Conservation (phyloP, 2,888 invertebrate genomes). For the Pachycephus smyrnensis region DNA sequence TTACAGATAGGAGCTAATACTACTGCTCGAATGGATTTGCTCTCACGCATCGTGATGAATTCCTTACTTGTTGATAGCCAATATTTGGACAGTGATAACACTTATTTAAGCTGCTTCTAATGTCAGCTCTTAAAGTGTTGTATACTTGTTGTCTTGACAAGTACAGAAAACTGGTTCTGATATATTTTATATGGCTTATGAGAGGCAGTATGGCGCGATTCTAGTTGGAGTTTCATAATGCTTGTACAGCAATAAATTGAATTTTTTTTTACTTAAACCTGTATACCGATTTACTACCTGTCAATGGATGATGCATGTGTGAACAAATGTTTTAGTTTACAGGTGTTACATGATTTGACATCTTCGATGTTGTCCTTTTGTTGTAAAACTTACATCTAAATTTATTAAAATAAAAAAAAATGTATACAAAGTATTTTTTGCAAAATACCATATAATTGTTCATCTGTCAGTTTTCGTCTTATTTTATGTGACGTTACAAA, state of each 20-base stretch:
- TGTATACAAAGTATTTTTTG: conserved; percentile 7
- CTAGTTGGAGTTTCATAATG: conserved; percentile 17
- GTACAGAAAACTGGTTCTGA: background rate
- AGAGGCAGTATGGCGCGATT: background rate
- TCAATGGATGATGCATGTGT: conserved; percentile 16
- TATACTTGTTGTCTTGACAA: background rate
- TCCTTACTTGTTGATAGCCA: background rate
- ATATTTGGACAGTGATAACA: background rate
- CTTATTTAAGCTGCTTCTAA: background rate
- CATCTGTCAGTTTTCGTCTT: background rate
- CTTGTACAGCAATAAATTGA: conserved; percentile 51
- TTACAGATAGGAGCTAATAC: conserved; percentile 69
- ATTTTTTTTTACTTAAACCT: conserved; percentile 33
- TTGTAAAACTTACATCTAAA: background rate
- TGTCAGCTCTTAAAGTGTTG: background rate
- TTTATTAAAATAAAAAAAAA: background rate
- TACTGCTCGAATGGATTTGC: background rate
- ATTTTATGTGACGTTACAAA: conserved; percentile 11
- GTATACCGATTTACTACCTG: conserved; percentile 35
- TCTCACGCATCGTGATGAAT: background rate
- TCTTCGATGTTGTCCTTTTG: background rate
- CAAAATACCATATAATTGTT: background rate
- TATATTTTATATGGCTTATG: background rate
- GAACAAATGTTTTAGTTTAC: conserved; percentile 17
- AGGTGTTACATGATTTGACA: background rate